A percentile compares a stretch with the other conserved stretches of the same genome.
Conservation (phyloP, 2,797 vertebrate species). For the Artibeus lituratus region DNA sequence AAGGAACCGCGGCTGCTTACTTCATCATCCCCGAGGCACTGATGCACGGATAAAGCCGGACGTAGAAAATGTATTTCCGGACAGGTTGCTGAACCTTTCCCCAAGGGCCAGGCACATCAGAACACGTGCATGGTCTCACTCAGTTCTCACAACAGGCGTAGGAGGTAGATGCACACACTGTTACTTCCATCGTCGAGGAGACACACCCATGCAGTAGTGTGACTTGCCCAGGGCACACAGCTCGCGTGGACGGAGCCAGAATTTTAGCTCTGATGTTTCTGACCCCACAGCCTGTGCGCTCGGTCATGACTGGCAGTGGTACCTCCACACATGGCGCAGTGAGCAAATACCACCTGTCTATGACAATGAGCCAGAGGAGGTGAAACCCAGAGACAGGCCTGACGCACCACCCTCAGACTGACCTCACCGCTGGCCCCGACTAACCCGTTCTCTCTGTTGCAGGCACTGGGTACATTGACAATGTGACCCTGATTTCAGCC, state of each 20-base stretch:
- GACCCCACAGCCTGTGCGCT: background rate
- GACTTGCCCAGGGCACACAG: background rate
- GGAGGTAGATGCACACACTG: background rate
- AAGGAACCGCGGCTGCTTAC: background rate
- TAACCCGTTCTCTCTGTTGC: background rate
- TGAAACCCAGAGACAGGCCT: background rate
- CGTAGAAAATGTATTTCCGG: background rate
- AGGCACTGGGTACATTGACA: conserved; percentile 94
- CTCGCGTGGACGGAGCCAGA: background rate
- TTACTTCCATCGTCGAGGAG: background rate
- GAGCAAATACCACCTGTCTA: background rate
- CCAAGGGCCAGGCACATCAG: background rate
- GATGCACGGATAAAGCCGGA: background rate
- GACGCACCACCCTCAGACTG: background rate
- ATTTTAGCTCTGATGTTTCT: background rate
- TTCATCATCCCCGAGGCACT: background rate
- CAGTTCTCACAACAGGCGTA: background rate
- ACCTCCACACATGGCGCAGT: accelerated
- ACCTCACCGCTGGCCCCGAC: background rate
- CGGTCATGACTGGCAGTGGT: accelerated
- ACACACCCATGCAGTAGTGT: background rate
- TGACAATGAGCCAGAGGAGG: background rate
- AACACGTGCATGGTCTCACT: background rate
- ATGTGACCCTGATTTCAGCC: conserved; percentile 88
- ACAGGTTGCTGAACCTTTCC: background rate